Percentiles rank a stretch among this genome's conserved stretches.
Evolutionary conservation across 2,797 vertebrate genomes (phyloP).

Genomic region (Bradypodion pumilum): DNA sequence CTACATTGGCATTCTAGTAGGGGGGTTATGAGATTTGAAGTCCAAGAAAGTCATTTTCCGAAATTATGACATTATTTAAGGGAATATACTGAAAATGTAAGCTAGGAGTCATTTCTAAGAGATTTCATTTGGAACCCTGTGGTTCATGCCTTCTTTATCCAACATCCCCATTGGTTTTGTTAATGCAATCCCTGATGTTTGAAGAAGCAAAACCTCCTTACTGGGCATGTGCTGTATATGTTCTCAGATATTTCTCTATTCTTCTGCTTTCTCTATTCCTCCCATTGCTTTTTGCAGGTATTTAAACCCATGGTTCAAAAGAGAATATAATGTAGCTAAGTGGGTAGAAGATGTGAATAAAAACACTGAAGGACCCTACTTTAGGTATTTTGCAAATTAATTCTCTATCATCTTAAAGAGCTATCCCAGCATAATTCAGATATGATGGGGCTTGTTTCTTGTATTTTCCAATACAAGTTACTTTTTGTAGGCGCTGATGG

Average conservation of each 20-base stretch:
- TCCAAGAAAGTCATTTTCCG: too few species aligned
- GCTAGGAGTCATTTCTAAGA: slow-evolving; percentile 37
- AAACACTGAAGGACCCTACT: slow-evolving; percentile 98
- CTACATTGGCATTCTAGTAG: too few species aligned
- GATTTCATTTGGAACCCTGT: slow-evolving; percentile 42
- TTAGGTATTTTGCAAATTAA: slow-evolving; percentile 94
- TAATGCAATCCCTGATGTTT: slow-evolving; percentile 83
- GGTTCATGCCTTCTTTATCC: slow-evolving; percentile 60
- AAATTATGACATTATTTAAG: slow-evolving; percentile 50
- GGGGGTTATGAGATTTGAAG: too few species aligned
- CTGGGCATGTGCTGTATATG: slow-evolving; percentile 88
- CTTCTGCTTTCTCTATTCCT: slow-evolving; percentile 89
- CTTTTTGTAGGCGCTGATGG: slow-evolving; percentile 69
- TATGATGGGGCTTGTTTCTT: slow-evolving; percentile 73
- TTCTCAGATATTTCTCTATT: slow-evolving; percentile 89
- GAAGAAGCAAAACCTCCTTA: slow-evolving; percentile 82
- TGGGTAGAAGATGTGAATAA: slow-evolving; percentile 99
- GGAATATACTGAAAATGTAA: slow-evolving; percentile 38
- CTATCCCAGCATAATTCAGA: slow-evolving; percentile 72
- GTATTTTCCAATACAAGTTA: slow-evolving; percentile 79
- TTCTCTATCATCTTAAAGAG: slow-evolving; percentile 80
- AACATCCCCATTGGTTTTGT: slow-evolving; percentile 75
- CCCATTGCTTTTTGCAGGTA: slow-evolving; percentile 95
- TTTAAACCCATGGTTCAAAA: slow-evolving; percentile 99
- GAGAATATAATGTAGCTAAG: slow-evolving; percentile 99